These are phyloP conservation scores for Hybos culiciformis DNA, from an alignment of 2,888 invertebrate species.

Conservation along the genomic window DNA sequence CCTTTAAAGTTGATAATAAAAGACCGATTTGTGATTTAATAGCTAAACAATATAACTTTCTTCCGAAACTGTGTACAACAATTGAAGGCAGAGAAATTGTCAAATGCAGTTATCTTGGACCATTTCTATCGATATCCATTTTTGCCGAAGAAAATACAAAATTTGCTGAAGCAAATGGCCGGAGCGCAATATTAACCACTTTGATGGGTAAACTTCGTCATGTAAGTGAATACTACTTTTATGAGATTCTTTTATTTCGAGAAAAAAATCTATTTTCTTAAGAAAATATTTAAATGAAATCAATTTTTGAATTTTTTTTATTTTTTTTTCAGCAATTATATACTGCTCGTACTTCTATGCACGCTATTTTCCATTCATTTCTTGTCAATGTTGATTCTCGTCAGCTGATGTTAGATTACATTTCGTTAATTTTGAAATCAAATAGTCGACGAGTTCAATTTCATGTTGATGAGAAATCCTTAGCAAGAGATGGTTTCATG, in stretches of 20 bases:
- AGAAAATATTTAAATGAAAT: too few relatives aligned
- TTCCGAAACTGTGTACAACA: slow-evolving; percentile 57
- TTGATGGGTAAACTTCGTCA: slow-evolving; percentile 26
- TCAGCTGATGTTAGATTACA: slow-evolving; percentile 62
- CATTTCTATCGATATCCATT: slow-evolving; percentile 81
- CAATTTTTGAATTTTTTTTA: background rate
- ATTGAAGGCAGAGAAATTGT: slow-evolving; percentile 77
- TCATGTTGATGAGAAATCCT: slow-evolving; percentile 71
- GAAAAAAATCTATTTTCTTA: too few relatives aligned
- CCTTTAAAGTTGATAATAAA: slow-evolving; percentile 56
- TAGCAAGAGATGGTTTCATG: slow-evolving; percentile 93
- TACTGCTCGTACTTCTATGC: slow-evolving; percentile 58
- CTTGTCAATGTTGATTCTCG: slow-evolving; percentile 70
- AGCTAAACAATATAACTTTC: slow-evolving; percentile 53
- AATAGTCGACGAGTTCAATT: slow-evolving; percentile 85
- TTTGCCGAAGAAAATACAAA: slow-evolving; percentile 88
- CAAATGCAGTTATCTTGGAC: slow-evolving; percentile 73
- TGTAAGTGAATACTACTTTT: too few relatives aligned
- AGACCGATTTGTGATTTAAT: slow-evolving; percentile 65
- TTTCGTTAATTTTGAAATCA: slow-evolving; percentile 59
- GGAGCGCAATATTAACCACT: slow-evolving; percentile 23
- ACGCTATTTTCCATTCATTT: slow-evolving; percentile 70
- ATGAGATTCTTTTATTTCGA: too few relatives aligned
- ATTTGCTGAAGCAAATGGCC: slow-evolving; percentile 59
- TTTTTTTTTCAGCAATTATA: slow-evolving; percentile 55